Base-by-base conservation (phyloP, 2,797 vertebrate species). In the Coendou prehensilis region DNA sequence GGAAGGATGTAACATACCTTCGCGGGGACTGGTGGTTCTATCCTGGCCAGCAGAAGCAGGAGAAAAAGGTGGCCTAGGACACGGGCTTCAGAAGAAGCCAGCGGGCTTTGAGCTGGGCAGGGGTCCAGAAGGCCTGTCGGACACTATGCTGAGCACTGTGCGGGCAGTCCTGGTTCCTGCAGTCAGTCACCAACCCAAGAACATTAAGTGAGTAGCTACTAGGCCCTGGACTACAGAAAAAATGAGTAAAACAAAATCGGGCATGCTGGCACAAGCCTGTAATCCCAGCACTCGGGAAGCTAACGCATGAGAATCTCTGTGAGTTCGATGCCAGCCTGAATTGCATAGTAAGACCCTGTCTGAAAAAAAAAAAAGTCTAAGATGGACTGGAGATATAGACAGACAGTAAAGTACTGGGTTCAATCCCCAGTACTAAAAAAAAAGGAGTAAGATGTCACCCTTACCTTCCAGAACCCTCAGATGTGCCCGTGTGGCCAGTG, bases 391-490 rank as follows among this genome's bases (percentile, higher is more conserved):
- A 50, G 73, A 28, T 50, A 26, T 76, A 76, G 23, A 28, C 73
- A 26, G 28, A 28, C 13, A 50, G 45, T 28, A 50, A 50, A 17
- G 26, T 78, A 52, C 28, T 75, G 73, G 11, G 23, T 75, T 23
- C 6, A 28, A 47, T 75, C 23, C 23, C 41, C 22, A 47, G 22
- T 6, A 47, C 47, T 28, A 45, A 75, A 41, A 26, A 75, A 75
- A 47, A 13, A 75, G 5, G 22, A 26, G 71, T 73, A 73, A 87
- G 37, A 56, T 22, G 22, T 52, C 81, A 37, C 56, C 54, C 20
- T 93, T 84, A 47, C 54, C 28, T 84, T 94, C 41, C 64, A 57
- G 92, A 82, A 80, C 15, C 30, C 54, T 92, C 92, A 28, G 47
- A n/a, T 50, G 67, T 63, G n/a, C 37, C 8, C 64, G 1, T 45